Conservation (phyloP, 2,113 vertebrate species). For the Edolisoma coerulescens region DNA sequence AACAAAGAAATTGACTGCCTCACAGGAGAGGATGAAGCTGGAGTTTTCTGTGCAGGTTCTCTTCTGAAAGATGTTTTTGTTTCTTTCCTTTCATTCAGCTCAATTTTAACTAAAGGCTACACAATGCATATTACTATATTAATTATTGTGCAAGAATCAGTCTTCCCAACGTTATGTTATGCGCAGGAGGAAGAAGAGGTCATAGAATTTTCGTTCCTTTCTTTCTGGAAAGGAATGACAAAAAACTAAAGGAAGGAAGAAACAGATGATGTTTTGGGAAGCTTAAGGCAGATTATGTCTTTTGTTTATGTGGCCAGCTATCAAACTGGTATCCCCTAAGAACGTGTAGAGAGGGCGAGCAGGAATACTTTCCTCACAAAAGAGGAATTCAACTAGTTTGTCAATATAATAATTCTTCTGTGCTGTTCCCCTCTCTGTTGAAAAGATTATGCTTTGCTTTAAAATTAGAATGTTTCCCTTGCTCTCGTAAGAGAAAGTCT, state of each 20-base stretch:
- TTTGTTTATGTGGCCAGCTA: neutral
- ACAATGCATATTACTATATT: neutral
- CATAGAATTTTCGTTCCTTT: neutral
- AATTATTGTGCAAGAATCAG: neutral
- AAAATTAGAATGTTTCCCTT: neutral
- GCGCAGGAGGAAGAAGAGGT: neutral
- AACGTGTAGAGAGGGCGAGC: neutral
- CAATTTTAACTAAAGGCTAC: neutral
- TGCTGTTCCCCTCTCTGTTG: neutral
- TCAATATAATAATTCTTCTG: neutral
- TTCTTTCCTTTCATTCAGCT: neutral
- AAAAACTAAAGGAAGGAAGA: neutral
- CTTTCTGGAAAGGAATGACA: neutral
- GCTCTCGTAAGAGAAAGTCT: neutral
- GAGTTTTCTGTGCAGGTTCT: constrained; percentile 59
- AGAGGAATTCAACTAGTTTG: neutral
- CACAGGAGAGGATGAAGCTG: constrained; percentile 82
- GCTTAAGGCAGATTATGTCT: neutral
- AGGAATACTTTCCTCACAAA: neutral
- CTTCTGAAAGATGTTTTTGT: neutral
- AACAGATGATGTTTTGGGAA: neutral
- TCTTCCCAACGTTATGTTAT: neutral
- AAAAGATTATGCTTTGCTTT: neutral
- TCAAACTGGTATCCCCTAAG: neutral
- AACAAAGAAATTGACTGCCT: constrained; percentile 86